phyloP scores from a whole-genome alignment of 1,140 invertebrate genomes.

The Hypothenemus hampei region DNA sequence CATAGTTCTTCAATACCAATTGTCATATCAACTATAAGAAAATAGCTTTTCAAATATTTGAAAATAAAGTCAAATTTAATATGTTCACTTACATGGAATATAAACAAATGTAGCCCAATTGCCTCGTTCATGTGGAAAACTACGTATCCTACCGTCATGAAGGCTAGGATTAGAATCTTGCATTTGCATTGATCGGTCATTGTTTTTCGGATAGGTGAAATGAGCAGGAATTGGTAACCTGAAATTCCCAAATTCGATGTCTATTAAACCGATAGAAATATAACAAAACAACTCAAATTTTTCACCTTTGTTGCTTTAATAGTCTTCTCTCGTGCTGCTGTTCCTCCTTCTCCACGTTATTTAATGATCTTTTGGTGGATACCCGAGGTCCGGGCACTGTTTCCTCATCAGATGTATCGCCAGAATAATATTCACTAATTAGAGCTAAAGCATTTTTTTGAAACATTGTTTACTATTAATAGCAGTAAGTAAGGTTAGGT shows the following conservation, averaged over 20 bases:
- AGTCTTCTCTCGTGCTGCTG: background rate
- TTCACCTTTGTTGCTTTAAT: too few relatives aligned
- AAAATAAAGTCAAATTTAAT: background rate
- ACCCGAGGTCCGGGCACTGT: conserved; percentile 38
- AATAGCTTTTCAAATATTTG: background rate
- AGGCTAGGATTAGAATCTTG: conserved; percentile 54
- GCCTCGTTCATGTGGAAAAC: conserved; percentile 72
- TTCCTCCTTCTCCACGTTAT: conserved; percentile 15
- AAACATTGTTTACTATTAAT: background rate
- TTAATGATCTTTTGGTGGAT: conserved; percentile 38
- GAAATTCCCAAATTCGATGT: conserved; percentile 6
- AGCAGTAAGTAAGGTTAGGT: too few relatives aligned
- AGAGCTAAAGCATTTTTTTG: conserved; percentile 28
- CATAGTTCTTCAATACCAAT: conserved; percentile 29
- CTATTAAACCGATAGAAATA: background rate
- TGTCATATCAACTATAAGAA: conserved; percentile 26
- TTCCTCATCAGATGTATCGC: conserved; percentile 37
- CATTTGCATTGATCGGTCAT: conserved; percentile 46
- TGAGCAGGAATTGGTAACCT: conserved; percentile 38
- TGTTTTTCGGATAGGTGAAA: conserved; percentile 28
- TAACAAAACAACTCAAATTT: too few relatives aligned
- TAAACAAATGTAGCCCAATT: conserved; percentile 76
- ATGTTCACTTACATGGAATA: conserved; percentile 58
- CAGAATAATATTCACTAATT: conserved; percentile 37
- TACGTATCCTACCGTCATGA: conserved; percentile 61